Evolutionary conservation across 1,140 invertebrate genomes (phyloP), one percentile per base, ranked within the genome.

Genomic region (Zaprionus nigranus): DNA sequence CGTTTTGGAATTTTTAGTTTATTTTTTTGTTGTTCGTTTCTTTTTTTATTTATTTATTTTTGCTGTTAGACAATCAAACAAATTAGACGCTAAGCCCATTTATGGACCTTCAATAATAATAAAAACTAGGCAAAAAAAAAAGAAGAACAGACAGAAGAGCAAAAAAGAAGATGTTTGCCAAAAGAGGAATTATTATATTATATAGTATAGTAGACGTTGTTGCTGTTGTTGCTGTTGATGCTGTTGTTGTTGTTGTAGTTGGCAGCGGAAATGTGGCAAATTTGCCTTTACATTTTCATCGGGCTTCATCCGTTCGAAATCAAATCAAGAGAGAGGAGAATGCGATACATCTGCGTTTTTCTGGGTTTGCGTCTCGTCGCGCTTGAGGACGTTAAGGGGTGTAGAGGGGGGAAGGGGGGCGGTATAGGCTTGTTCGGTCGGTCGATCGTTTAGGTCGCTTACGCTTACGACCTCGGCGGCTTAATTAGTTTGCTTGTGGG

Each of bases 401-500:
- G 13, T 24, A 61, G 49, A 28, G 43, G 36, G 46, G 28, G 24
- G 22, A 26, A 3, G 1, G 6, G 40, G 40, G 34, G 7, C 9
- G 28, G 49, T 2, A 34, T 24, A 22, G 22, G 51, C 15, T 22
- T 26, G 20, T 26, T 26, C 12, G n/a, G n/a, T 40, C 5, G 46
- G 46, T 49, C 51, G 51, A 54, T 54, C 51, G 51, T 17, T 40
- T n/a, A 5, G 9, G 46, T 75, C 51, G 56, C 38, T 40, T 6
- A 15, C 38, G 75, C 79, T 82, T 84, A 83, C 81, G 82, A 91
- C 84, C 91, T 90, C 85, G 91, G 85, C n/a, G 96, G 96, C 90
- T 97, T 97, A 79, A 97, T 95, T 77, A 95, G 94, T 81, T 96
- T 95, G 78, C 95, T 96, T 6, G 96, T 94, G 62, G 96, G 96